Percentiles rank a stretch among this genome's conserved stretches.
phyloP scores from a whole-genome alignment of 1,140 invertebrate species.

The Argopecten irradians region DNA sequence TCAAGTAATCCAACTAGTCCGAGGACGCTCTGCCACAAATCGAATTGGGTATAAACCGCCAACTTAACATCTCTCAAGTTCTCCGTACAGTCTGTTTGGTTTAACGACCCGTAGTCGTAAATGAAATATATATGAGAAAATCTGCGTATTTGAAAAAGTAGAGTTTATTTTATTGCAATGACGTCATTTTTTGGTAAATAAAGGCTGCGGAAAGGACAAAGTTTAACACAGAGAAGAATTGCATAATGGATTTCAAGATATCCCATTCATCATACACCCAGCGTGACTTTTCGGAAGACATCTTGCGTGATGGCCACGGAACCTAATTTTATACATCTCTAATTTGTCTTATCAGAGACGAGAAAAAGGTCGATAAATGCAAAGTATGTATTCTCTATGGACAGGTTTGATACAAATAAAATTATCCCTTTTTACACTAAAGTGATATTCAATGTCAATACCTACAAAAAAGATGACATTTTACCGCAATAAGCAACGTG shows the following conservation, averaged over 20 bases:
- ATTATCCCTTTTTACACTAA: too few relatives aligned
- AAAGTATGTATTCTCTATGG: too few relatives aligned
- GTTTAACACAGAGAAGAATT: background rate
- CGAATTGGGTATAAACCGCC: background rate
- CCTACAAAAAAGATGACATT: too few relatives aligned
- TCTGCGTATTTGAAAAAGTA: background rate
- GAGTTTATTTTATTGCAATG: background rate
- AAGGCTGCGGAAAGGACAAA: background rate
- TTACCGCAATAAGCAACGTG: too few relatives aligned
- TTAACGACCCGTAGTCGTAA: background rate
- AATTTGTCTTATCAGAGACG: background rate
- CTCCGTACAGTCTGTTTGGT: background rate
- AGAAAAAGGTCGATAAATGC: too few relatives aligned
- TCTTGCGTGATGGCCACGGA: background rate
- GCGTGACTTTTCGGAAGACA: background rate
- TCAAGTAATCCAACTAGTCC: background rate
- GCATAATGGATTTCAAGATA: background rate
- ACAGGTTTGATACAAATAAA: too few relatives aligned
- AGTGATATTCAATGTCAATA: too few relatives aligned
- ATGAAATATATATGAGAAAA: background rate
- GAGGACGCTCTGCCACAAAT: background rate
- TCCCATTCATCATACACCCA: background rate
- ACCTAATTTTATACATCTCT: background rate
- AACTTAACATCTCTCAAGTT: background rate
- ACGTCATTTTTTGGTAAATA: constrained; percentile 2